Conservation (phyloP, 1,140 invertebrate genomes). For the Saccostrea echinata region DNA sequence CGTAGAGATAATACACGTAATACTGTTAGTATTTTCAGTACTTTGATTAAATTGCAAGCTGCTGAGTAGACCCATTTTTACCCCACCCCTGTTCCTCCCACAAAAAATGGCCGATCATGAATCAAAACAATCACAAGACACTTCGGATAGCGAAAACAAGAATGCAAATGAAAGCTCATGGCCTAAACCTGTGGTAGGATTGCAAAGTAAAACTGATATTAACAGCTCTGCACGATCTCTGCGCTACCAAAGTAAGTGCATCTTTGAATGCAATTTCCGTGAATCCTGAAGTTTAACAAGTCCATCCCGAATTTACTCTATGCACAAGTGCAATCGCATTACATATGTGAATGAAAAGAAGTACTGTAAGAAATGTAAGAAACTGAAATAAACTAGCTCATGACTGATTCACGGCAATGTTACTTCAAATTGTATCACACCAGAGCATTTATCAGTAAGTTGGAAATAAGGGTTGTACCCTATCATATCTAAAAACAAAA, state of each 20-base stretch:
- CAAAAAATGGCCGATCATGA: conserved; percentile 65
- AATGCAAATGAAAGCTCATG: conserved; percentile 52
- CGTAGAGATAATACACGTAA: too few relatives aligned
- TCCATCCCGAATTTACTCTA: not conserved
- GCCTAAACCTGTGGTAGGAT: conserved; percentile 58
- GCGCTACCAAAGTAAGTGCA: conserved; percentile 32
- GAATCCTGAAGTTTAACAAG: not conserved
- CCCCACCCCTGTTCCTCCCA: conserved; percentile 39
- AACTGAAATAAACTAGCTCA: too few relatives aligned
- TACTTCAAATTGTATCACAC: too few relatives aligned
- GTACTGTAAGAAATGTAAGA: too few relatives aligned
- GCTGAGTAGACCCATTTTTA: not conserved
- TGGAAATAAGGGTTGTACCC: too few relatives aligned
- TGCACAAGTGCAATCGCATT: not conserved
- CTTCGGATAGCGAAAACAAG: conserved; percentile 43
- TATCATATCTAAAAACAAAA: too few relatives aligned
- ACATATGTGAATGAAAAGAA: too few relatives aligned
- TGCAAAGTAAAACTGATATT: conserved; percentile 13
- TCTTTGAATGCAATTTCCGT: not conserved
- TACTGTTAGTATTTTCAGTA: too few relatives aligned
- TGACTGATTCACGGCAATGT: too few relatives aligned
- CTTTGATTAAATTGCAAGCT: too few relatives aligned
- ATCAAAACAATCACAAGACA: conserved; percentile 63
- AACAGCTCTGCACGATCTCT: conserved; percentile 27
- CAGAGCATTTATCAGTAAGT: too few relatives aligned